Conservation (phyloP, 2,888 invertebrate species). For the Heliconius aoede region DNA sequence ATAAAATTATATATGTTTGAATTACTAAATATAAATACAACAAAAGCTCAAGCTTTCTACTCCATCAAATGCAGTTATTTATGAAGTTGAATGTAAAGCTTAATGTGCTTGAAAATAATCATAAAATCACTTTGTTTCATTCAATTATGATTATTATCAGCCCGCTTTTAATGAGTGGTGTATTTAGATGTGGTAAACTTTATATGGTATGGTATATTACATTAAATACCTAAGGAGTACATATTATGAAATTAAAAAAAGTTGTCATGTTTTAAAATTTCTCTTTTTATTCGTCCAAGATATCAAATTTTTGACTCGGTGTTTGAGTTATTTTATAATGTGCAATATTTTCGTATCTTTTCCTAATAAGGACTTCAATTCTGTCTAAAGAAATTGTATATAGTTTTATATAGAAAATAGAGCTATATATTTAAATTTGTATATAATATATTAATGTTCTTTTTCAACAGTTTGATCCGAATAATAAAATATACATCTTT, state of each 20-base stretch:
- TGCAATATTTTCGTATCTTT: no score
- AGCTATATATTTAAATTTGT: not conserved
- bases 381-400: not conserved
- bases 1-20: not conserved
- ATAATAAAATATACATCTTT: not conserved
- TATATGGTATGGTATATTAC: not conserved
- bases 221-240: not conserved
- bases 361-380: not conserved
- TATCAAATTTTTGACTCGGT: no score
- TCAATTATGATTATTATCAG: conserved; percentile 23
- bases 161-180: not conserved
- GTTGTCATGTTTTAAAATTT: not conserved
- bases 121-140: not conserved
- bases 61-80: conserved; percentile 31
- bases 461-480: not conserved
- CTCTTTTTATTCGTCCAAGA: no score
- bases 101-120: conserved; percentile 26
- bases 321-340: no score
- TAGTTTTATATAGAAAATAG: no score
- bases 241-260: not conserved
- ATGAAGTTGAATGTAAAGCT: conserved; percentile 30
- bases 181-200: not conserved
- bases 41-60: conserved; percentile 6
- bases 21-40: conserved; percentile 20
- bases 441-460: no score